These are phyloP conservation scores for Ernsta delagoae DNA, from an alignment of 2,888 invertebrate species.

Conservation along the genomic window DNA sequence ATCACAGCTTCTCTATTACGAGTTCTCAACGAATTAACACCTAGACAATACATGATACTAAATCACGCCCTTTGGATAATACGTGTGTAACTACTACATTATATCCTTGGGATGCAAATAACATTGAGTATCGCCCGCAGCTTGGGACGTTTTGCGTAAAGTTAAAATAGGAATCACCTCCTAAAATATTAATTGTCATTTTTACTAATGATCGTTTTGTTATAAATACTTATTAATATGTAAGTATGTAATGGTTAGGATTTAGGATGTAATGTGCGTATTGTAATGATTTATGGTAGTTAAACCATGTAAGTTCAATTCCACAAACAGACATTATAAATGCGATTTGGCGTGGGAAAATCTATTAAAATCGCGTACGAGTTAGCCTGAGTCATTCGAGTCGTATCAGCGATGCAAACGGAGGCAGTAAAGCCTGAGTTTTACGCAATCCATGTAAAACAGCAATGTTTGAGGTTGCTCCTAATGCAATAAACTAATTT, in stretches of 20 bases:
- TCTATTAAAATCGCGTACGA: slow-evolving; percentile 37
- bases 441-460: slow-evolving; percentile 10
- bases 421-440: slow-evolving; percentile 32
- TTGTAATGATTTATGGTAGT: slow-evolving; percentile 27
- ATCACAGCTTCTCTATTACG: slow-evolving; percentile 61
- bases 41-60: slow-evolving; percentile 13
- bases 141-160: slow-evolving; percentile 1
- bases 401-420: slow-evolving; percentile 34
- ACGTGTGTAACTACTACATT: slow-evolving; percentile 6
- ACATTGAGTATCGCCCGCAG: too few relatives aligned
- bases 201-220: not conserved
- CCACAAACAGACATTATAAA: slow-evolving; percentile 31
- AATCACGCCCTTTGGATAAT: slow-evolving; percentile 21
- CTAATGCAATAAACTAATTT: not conserved
- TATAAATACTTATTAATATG: too few relatives aligned
- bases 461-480: not conserved
- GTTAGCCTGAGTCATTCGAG: slow-evolving; percentile 34
- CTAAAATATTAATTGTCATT: too few relatives aligned
- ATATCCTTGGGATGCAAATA: too few relatives aligned
- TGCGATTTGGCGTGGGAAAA: slow-evolving; percentile 39
- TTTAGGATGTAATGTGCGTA: slow-evolving; percentile 1
- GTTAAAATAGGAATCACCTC: not conserved
- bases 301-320: slow-evolving; percentile 30
- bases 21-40: slow-evolving; percentile 26
- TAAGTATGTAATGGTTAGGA: not conserved